Evolutionary conservation across 2,113 vertebrate genomes (phyloP), one percentile per base, ranked within the genome.

Genomic region (Rhagologus leucostigma): DNA sequence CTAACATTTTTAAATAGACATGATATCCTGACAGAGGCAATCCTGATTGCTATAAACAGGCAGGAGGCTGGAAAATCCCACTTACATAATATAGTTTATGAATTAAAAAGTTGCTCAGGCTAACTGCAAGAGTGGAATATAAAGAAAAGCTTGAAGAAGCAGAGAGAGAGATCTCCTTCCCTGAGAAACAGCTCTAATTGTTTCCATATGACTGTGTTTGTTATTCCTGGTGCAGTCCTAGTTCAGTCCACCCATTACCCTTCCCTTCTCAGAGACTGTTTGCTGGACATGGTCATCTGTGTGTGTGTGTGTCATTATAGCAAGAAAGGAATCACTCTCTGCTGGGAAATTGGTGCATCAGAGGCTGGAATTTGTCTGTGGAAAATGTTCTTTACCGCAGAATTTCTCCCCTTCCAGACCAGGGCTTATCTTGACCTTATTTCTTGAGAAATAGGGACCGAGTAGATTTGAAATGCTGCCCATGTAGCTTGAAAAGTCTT

Each of bases 11-110:
- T 22, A 78, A 90, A 86, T 63, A 95, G 85, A 59, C 19, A 21
- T 82, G 70, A 82, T 73, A 84, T 64, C 78, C 82, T 79, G 80
- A 91, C 65, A 76, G 93, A 86, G 94, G 89, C 69, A 90, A 86
- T 70, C 56, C 55, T 67, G 65, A 90, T 76, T 80, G 23, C 82
- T 85, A 24, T 57, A 85, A 90, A 56, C 65, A 87, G 20, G 14
- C 77, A 90, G 55, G 46, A 90, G 32, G 41, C 62, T 92, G 91
- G 75, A 93, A 78, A 92, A 95, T 67, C 83, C 85, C 73, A 57
- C 67, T 23, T 64, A 74, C 75, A 53, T 60, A 63, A 81, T 78
- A 23, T 10, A 35, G 15, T 47, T 75, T 21, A 49, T 71, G 64
- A 85, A 89, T 88, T 42, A 24, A 87, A 87, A 77, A 49, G 18